Base-by-base conservation (phyloP, 2,888 invertebrate species). In the Ischnura elegans region DNA sequence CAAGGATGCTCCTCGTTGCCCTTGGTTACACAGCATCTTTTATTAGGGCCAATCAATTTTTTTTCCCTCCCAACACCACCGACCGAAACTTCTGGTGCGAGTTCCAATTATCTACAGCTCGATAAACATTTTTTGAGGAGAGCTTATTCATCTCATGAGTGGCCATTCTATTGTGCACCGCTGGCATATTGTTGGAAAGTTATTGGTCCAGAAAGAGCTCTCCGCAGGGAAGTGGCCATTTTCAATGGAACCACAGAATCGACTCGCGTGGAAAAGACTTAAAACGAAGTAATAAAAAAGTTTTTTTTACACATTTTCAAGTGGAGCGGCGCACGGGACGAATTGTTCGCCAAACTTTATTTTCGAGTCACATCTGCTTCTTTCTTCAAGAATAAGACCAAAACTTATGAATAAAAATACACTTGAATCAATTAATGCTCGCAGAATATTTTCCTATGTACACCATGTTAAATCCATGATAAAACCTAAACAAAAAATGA, bases 1-100 rank as follows among this genome's bases (percentile, higher is more conserved):
- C 76, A 61, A 90, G 13, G 87, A 47, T 25, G 42, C 55, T 61
- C 61, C 90, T 61, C 36, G 25, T 66, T 90, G 90, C 61, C 90
- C 90, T 90, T 90, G 90, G 90, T 43, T 61, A 90, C 90, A 61
- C 90, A 43, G 86, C 46, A 90, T 90, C 90, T 61, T 61, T 90
- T 90, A 90, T 90, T 42, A 43, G 90, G 90, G 45, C 90, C 90
- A 45, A 87, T 87, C 87, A n/a, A 61, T 61, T 76, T 36, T 76
- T 76, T 76, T 76, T 76, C 36, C 76, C 25, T 76, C n/a, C 36
- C 13, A 10, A 76, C 76, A 16, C 76, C 42, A n/a, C 43, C 43
- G 42, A 61, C n/a, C n/a, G 43, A 29, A 29, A 25, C 42, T 55
- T 87, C 76, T 5, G 42, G 61, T 66, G 90, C 66, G 90, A 90